Evolutionary conservation across 2,113 vertebrate species (phyloP), one percentile per base, ranked within the genome.

Genomic region (Aix galericulata): DNA sequence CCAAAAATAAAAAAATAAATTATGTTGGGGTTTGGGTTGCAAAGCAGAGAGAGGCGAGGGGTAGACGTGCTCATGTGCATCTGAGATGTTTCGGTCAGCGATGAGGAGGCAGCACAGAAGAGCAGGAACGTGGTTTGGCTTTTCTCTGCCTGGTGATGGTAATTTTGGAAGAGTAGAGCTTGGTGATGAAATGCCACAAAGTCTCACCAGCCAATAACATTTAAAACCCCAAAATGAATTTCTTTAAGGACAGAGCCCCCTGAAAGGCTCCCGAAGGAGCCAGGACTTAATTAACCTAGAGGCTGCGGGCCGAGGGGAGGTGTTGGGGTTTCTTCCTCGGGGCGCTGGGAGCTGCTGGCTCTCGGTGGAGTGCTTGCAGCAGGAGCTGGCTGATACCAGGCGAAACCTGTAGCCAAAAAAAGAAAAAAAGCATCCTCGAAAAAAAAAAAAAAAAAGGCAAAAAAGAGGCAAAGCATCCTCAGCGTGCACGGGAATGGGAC

Each of bases 311-410:
- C 16, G 67, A 52, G 56, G 25, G 40, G 15, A 15, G 53, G 38
- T 17, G 1, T 4, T 4, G 32, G 14, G 3, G 4, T 55, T 11
- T 66, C 26, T 52, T 13, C 42, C 36, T 11, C 0, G 1, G 52
- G 40, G 7, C 44, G 31, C 48, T 40, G 53, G 31, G n/a, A 69
- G 76, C 59, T 77, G 59, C 60, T 56, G n/a, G 34, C 38, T 68
- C 55, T 13, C 25, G 17, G 22, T n/a, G 17, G 46, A 8, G 32
- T 1, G 2, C 7, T 50, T 34, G 26, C 26, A 72, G 75, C 4
- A 0, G 36, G 52, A 40, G 13, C 17, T 44, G 8, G 8, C 14
- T 53, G 84, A 32, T 5, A 40, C 20, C 66, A 13, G 38, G 3
- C 23, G 48, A 68, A 89, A 40, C n/a, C 13, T 60, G 34, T 23